Base-by-base conservation (phyloP, 2,113 vertebrate genomes). In the Thryonomys swinderianus region DNA sequence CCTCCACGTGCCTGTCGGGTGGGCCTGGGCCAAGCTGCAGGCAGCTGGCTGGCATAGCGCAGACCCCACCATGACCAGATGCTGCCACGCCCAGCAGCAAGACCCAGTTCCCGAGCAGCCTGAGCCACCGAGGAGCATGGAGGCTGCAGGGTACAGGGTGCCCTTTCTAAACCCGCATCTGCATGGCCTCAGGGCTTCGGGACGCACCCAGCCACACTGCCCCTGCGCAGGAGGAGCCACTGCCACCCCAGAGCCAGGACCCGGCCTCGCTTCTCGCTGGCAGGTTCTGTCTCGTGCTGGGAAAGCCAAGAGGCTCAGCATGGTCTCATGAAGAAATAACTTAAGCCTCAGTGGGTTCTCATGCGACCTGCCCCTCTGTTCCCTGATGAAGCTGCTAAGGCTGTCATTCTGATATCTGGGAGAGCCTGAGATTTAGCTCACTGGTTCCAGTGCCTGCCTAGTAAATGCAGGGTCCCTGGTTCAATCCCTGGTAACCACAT, bases 281-380 rank as follows among this genome's bases (percentile, higher is more conserved):
- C 18, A 42, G 61, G 21, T 67, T 76, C 66, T 45, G 0, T 51
- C 71, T 53, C 12, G 73, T 59, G 45, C 57, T 87, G 40, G 85
- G 34, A 83, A 83, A 45, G 32, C 59, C 7, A 23, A 34, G 12
- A 85, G 88, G 69, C 66, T 92, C 40, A 20, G 37, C n/a, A 61
- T n/a, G n/a, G 23, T 87, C 92, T 85, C n/a, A 9, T 79, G 37
- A 85, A 85, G 45, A 85, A 95, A 37, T 57, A 84, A n/a, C 5
- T 61, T 74, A 55, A 71, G 7, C 69, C n/a, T 73, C 53, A 88
- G 32, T 73, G 30, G 78, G 10, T 86, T 55, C 40, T 64, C 23
- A 8, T 32, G n/a, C 88, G 51, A 67, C 40, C 40, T 3, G 79
- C 62, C 51, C 48, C 40, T 61, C 25, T 25, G 59, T 74, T 59